Percentiles rank a stretch among this genome's conserved stretches.
Evolutionary conservation across 2,113 vertebrate species (phyloP).

Genomic region (Calypte anna): DNA sequence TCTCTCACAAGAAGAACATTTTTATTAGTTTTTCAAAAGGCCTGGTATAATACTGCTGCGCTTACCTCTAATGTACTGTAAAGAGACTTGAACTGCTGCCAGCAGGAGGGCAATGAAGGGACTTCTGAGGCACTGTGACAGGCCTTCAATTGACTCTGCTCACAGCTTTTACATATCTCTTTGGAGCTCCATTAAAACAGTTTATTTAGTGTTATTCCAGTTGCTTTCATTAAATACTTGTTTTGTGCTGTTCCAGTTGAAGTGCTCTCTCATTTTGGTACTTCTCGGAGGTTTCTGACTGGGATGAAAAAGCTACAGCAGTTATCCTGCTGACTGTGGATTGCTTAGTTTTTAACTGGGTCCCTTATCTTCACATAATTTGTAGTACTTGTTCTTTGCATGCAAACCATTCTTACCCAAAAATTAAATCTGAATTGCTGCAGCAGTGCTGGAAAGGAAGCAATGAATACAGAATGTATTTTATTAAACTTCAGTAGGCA

Average conservation of each 20-base stretch:
- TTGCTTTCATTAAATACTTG: slow-evolving; percentile 44
- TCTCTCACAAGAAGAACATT: slow-evolving; percentile 1
- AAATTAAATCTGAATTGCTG: slow-evolving; percentile 18
- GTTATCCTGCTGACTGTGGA: neutral
- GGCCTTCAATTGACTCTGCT: slow-evolving; percentile 47
- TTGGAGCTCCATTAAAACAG: slow-evolving; percentile 36
- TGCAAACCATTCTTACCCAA: neutral
- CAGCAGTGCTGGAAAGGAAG: neutral
- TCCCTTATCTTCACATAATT: slow-evolving; percentile 23
- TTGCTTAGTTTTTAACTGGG: neutral
- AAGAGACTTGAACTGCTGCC: slow-evolving; percentile 25
- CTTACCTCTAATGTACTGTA: slow-evolving; percentile 26
- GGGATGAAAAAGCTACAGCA: neutral
- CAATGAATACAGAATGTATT: neutral
- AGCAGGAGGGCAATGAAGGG: slow-evolving; percentile 23
- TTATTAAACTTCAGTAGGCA: neutral
- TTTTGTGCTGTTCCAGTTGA: slow-evolving; percentile 34
- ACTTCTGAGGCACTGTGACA: slow-evolving; percentile 31
- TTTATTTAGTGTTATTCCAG: slow-evolving; percentile 57
- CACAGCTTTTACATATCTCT: slow-evolving; percentile 40
- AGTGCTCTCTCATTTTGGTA: neutral
- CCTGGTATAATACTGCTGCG: neutral
- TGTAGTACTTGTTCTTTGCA: slow-evolving; percentile 23
- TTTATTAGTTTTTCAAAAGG: slow-evolving; percentile 34
- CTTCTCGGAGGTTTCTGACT: neutral